These are phyloP conservation scores for Aphelinus certus DNA, from an alignment of 1,140 invertebrate species.

Conservation along the genomic window DNA sequence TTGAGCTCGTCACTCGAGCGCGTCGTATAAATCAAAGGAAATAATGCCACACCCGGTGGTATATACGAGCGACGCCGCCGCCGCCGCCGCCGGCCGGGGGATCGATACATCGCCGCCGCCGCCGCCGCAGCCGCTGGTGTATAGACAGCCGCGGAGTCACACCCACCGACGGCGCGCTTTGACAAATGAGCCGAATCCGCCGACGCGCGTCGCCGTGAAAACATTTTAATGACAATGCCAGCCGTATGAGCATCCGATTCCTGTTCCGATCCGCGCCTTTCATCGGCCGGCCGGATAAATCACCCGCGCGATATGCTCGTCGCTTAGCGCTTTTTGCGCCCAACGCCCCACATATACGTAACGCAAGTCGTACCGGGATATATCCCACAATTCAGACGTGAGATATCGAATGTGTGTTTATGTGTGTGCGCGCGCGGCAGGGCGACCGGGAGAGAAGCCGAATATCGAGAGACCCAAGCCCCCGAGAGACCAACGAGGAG, in stretches of 20 bases:
- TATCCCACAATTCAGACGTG: too few species aligned
- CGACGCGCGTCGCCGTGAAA: conserved; percentile 3
- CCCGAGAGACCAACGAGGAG: too few species aligned
- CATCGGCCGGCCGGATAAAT: not conserved
- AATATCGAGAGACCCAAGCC: too few species aligned
- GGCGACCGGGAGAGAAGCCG: too few species aligned
- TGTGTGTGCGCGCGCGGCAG: too few species aligned
- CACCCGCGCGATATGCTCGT: too few species aligned
- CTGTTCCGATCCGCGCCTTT: conserved; percentile 3
- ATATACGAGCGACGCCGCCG: not conserved
- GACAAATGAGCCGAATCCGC: conserved; percentile 32
- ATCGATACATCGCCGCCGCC: conserved; percentile 25
- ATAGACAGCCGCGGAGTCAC: too few species aligned
- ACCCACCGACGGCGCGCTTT: not conserved
- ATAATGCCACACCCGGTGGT: conserved; percentile 1
- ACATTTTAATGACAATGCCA: conserved; percentile 29
- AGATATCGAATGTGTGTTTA: too few species aligned
- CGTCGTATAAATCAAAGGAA: conserved; percentile 33
- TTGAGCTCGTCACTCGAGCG: conserved; percentile 5
- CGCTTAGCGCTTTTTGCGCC: too few species aligned
- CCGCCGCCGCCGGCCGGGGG: not conserved
- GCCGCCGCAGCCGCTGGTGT: too few species aligned
- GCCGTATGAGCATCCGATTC: not conserved
- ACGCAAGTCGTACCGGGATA: too few species aligned
- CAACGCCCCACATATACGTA: too few species aligned